Conservation (phyloP, 2,113 vertebrate species). For the Calypte anna region DNA sequence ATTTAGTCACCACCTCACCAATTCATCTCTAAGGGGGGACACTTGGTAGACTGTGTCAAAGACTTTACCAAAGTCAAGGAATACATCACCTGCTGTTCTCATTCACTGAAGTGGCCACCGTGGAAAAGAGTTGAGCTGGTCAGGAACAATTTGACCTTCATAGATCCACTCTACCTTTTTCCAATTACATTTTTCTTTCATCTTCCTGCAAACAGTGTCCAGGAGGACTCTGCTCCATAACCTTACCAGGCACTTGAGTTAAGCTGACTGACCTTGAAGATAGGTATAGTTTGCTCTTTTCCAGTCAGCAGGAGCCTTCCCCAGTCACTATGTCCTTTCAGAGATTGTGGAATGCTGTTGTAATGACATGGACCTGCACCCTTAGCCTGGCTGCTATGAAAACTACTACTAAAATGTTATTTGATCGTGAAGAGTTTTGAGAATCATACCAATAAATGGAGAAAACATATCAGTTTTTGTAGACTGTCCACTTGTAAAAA, state of each 20-base stretch:
- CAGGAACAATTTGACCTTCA: neutral
- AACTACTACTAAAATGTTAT: neutral
- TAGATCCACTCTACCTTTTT: neutral
- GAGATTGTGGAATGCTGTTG: neutral
- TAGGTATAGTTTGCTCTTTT: neutral
- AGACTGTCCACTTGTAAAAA: neutral
- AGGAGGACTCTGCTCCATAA: neutral
- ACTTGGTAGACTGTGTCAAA: neutral
- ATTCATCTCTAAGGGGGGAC: neutral
- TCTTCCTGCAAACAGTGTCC: neutral
- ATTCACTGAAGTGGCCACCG: neutral
- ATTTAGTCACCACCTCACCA: neutral
- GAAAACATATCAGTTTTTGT: neutral
- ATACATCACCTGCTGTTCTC: neutral
- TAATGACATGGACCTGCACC: neutral
- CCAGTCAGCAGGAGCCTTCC: neutral
- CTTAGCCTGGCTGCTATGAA: neutral
- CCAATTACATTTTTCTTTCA: neutral
- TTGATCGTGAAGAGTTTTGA: neutral
- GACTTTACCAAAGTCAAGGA: no score
- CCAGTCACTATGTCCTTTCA: neutral
- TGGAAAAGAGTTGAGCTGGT: neutral
- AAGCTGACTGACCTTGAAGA: neutral
- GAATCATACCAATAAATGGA: neutral
- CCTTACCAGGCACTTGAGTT: neutral